phyloP scores from a whole-genome alignment of 2,888 invertebrate genomes.

The Eupeodes latifasciatus region DNA sequence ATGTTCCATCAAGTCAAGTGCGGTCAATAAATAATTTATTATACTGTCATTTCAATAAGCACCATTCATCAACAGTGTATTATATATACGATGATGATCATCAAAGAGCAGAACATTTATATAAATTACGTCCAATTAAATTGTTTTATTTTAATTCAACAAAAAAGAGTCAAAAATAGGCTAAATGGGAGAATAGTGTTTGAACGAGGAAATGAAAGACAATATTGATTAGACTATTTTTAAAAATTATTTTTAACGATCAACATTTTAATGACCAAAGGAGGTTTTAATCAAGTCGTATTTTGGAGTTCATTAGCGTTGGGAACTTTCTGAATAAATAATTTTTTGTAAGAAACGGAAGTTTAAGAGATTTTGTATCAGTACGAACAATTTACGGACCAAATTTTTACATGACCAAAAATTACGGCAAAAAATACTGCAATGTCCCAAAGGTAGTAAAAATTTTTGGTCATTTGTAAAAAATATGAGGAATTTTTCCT shows the following conservation, averaged over 20 bases:
- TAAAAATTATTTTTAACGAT: background rate
- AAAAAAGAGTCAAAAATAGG: background rate
- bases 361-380: too few species aligned
- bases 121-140: constrained; percentile 5
- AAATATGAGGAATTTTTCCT: too few species aligned
- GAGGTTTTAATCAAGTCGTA: too few species aligned
- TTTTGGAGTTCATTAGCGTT: too few species aligned
- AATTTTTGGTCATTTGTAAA: too few species aligned
- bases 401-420: too few species aligned
- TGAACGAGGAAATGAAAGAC: background rate
- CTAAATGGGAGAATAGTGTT: background rate
- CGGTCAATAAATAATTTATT: constrained; percentile 32
- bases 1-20: constrained; percentile 13
- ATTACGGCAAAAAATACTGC: too few species aligned
- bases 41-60: constrained; percentile 23
- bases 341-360: too few species aligned
- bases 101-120: background rate
- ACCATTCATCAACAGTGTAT: constrained; percentile 8
- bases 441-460: too few species aligned
- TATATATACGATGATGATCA: background rate
- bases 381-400: too few species aligned
- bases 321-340: too few species aligned
- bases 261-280: background rate
- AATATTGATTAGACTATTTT: background rate
- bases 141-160: background rate